Evolutionary conservation across 23 tunicate genomes (phyloP).

Genomic region (Trididemnum clinides): DNA sequence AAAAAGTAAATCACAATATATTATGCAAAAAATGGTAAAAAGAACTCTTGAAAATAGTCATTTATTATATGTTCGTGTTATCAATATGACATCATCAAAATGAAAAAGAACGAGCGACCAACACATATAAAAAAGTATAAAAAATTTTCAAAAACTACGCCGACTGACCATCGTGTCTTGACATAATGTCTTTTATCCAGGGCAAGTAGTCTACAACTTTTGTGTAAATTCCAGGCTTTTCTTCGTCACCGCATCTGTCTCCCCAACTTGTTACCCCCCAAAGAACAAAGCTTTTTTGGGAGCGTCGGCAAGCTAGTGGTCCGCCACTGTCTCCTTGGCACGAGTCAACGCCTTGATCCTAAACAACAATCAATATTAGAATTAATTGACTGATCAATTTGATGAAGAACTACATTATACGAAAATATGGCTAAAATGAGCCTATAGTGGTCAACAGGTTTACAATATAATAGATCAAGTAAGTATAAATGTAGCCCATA

Average conservation of each 20-base stretch:
- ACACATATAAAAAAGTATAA: not conserved
- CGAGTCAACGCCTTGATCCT: conserved; percentile 52
- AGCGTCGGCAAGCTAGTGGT: conserved; percentile 57
- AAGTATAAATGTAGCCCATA: too few relatives aligned
- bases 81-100: too few relatives aligned
- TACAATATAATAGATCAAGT: too few relatives aligned
- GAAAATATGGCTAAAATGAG: too few relatives aligned
- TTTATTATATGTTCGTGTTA: too few relatives aligned
- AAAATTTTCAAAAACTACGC: not conserved
- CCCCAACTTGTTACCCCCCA: conserved; percentile 97
- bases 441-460: too few relatives aligned
- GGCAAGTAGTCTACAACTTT: conserved; percentile 50
- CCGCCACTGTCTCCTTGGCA: conserved; percentile 97
- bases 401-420: too few relatives aligned
- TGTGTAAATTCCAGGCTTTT: conserved; percentile 79
- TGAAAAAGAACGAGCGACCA: not conserved
- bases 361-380: not conserved
- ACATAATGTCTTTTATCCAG: conserved; percentile 43
- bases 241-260: conserved; percentile 59
- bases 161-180: not conserved
- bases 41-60: too few relatives aligned
- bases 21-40: too few relatives aligned
- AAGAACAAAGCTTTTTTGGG: conserved; percentile 22
- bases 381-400: too few relatives aligned
- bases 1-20: too few relatives aligned